These are phyloP conservation scores for Podabrus alpinus DNA, from an alignment of 2,888 invertebrate genomes.

Conservation along the genomic window DNA sequence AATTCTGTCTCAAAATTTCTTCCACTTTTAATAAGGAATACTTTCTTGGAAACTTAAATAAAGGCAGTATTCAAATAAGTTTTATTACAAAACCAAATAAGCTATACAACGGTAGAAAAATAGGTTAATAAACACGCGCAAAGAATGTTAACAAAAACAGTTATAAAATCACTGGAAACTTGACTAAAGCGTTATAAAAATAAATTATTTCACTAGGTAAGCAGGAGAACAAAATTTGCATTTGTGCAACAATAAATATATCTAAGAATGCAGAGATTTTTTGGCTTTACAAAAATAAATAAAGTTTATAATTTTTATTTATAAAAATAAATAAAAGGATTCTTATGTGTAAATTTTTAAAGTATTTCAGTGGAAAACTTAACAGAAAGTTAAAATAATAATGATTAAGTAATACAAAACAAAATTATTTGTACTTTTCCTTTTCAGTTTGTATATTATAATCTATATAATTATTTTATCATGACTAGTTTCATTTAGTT, in stretches of 20 bases:
- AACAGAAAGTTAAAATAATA: neutral
- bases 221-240: neutral
- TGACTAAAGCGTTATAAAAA: neutral
- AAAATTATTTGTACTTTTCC: neutral
- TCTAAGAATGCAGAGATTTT: neutral
- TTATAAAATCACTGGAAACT: neutral
- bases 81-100: neutral
- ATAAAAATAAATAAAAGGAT: neutral
- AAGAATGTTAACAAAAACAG: neutral
- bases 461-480: no score
- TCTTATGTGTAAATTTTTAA: neutral
- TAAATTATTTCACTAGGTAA: no score
- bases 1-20: no score
- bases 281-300: neutral
- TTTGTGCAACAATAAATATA: neutral
- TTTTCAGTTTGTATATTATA: neutral
- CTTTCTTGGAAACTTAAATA: neutral
- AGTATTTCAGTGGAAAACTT: neutral
- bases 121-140: neutral
- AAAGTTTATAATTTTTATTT: neutral
- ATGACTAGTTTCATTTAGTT: conserved; percentile 26
- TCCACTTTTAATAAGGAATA: no score
- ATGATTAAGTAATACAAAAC: neutral
- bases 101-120: neutral
- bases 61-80: neutral